phyloP scores from a whole-genome alignment of 1,140 invertebrate species.

The Bombus pascuorum region DNA sequence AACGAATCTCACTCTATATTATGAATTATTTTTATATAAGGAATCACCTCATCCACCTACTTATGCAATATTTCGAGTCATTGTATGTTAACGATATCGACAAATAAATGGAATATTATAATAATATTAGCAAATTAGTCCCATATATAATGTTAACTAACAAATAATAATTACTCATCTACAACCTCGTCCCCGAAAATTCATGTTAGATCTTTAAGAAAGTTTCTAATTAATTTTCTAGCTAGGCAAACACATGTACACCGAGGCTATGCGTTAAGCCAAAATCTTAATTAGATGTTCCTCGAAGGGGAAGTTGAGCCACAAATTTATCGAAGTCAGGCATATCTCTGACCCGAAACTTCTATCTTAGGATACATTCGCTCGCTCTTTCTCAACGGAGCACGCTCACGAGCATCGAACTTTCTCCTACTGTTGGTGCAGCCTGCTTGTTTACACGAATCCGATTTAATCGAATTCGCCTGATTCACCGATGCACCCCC shows the following conservation, averaged over 20 bases:
- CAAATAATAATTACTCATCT: neutral
- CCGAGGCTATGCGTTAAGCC: slow-evolving; percentile 11
- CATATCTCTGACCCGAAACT: slow-evolving; percentile 51
- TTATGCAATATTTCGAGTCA: too few species aligned
- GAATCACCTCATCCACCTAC: too few species aligned
- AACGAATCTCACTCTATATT: too few species aligned
- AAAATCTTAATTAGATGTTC: slow-evolving; percentile 61
- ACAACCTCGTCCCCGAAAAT: neutral
- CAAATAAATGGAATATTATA: too few species aligned
- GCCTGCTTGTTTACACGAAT: slow-evolving; percentile 67
- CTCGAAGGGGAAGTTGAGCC: slow-evolving; percentile 46
- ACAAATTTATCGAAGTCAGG: slow-evolving; percentile 53
- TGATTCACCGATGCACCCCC: slow-evolving; percentile 58
- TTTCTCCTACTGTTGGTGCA: slow-evolving; percentile 41
- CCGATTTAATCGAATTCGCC: slow-evolving; percentile 69
- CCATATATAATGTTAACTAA: neutral
- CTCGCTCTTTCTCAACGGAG: slow-evolving; percentile 34
- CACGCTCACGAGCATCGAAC: slow-evolving; percentile 52
- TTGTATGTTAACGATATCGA: too few species aligned
- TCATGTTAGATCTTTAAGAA: neutral
- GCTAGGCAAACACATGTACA: slow-evolving; percentile 27
- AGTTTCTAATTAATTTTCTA: slow-evolving; percentile 36
- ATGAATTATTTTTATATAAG: too few species aligned
- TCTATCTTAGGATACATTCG: slow-evolving; percentile 26
- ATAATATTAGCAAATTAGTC: too few species aligned